These are phyloP conservation scores for Catocala nupta DNA, from an alignment of 2,888 invertebrate genomes.

Conservation along the genomic window DNA sequence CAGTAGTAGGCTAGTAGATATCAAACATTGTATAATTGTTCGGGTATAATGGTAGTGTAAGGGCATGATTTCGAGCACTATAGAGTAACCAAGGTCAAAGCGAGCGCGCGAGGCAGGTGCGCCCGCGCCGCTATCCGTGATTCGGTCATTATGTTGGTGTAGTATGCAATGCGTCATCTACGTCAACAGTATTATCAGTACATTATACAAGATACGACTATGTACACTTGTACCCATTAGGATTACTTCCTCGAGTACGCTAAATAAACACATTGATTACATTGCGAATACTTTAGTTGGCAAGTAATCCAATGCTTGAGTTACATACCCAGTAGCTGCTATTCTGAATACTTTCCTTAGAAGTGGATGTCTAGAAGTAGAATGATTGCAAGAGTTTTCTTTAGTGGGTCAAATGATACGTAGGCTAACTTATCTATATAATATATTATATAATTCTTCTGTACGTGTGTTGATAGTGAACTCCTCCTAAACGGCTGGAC, in stretches of 20 bases:
- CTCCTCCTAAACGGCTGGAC: no score
- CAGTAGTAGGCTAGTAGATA: not conserved
- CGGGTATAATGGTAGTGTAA: not conserved
- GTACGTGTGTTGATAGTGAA: no score
- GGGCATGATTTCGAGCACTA: constrained; percentile 11
- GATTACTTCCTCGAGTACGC: constrained; percentile 6
- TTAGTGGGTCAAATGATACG: no score
- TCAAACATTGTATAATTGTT: not conserved
- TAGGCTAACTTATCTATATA: no score
- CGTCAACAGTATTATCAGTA: constrained; percentile 14
- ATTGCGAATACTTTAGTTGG: not conserved
- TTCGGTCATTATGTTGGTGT: constrained; percentile 10
- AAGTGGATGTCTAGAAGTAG: not conserved
- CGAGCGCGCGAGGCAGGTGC: constrained; percentile 19
- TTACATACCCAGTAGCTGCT: not conserved
- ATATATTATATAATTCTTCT: no score
- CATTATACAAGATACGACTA: constrained; percentile 10
- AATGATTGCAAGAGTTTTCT: no score
- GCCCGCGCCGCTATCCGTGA: constrained; percentile 15
- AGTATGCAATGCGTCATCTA: constrained; percentile 19
- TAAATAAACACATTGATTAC: constrained; percentile 5
- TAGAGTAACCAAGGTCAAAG: constrained; percentile 15
- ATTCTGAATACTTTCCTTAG: no score
- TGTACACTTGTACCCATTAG: constrained; percentile 10
- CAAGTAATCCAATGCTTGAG: not conserved